These are phyloP conservation scores for Gymnosoma rotundatum DNA, from an alignment of 2,888 invertebrate genomes.

Conservation along the genomic window DNA sequence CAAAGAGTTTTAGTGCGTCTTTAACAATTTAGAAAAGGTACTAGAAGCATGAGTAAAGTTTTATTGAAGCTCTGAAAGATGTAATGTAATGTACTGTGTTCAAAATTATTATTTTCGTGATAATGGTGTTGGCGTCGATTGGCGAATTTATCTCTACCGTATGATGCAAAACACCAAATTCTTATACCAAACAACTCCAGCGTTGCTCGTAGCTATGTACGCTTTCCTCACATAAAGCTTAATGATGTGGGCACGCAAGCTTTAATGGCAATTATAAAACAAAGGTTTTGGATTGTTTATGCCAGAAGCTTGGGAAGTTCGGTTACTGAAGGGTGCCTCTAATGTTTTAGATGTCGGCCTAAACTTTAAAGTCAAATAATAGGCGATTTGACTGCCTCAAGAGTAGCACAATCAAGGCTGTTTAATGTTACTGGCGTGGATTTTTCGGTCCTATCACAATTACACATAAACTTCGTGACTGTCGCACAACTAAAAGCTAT, in stretches of 20 bases:
- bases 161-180: slow-evolving; percentile 28
- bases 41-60: neutral
- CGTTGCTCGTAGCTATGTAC: neutral
- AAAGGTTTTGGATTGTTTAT: slow-evolving; percentile 64
- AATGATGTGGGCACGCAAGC: slow-evolving; percentile 15
- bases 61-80: slow-evolving; percentile 20
- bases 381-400: no score
- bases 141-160: slow-evolving; percentile 21
- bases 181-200: slow-evolving; percentile 24
- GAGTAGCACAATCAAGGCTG: no score
- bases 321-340: slow-evolving; percentile 56
- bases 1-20: neutral
- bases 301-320: slow-evolving; percentile 23
- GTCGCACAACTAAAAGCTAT: slow-evolving; percentile 49
- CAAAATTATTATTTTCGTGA: slow-evolving; percentile 36
- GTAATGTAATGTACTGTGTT: slow-evolving; percentile 41
- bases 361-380: slow-evolving; percentile 6
- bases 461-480: no score
- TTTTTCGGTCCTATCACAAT: no score
- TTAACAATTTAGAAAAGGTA: neutral
- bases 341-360: slow-evolving; percentile 52
- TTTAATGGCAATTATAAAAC: slow-evolving; percentile 52
- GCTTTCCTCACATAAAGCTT: slow-evolving; percentile 29
- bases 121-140: slow-evolving; percentile 47
- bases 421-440: no score